Evolutionary conservation across 2,797 vertebrate species (phyloP).

Genomic region (Poecile montanus): DNA sequence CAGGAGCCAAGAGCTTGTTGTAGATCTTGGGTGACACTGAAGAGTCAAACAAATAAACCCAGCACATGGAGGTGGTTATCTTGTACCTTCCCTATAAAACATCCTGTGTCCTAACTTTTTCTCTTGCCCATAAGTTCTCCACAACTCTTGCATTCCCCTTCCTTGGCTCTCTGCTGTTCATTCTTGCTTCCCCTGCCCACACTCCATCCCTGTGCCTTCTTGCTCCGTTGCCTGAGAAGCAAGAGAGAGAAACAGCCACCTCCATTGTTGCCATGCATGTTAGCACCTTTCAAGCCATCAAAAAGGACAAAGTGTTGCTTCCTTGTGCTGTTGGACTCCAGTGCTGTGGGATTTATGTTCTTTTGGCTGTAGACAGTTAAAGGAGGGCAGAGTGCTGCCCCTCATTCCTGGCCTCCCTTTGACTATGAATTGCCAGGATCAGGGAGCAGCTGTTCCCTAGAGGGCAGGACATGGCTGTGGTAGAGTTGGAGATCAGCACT

Average conservation of each 20-base stretch:
- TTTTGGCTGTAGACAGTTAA: background rate
- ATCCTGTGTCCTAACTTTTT: fast-evolving
- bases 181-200: background rate
- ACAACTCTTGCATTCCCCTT: background rate
- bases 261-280: background rate
- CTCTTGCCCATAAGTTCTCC: background rate
- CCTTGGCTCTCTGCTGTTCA: background rate
- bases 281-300: slow-evolving; percentile 31
- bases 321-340: background rate
- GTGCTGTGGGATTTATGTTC: background rate
- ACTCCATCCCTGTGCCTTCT: background rate
- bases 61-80: background rate
- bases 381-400: background rate
- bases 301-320: slow-evolving; percentile 4
- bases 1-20: background rate
- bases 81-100: background rate
- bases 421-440: background rate
- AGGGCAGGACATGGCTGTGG: background rate
- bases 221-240: background rate
- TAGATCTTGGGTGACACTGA: background rate
- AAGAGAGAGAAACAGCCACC: background rate
- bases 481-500: background rate
- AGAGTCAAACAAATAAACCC: background rate
- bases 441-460: background rate
- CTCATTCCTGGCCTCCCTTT: background rate